Base-by-base conservation (phyloP, 2,113 vertebrate genomes). In the Orycteropus afer region DNA sequence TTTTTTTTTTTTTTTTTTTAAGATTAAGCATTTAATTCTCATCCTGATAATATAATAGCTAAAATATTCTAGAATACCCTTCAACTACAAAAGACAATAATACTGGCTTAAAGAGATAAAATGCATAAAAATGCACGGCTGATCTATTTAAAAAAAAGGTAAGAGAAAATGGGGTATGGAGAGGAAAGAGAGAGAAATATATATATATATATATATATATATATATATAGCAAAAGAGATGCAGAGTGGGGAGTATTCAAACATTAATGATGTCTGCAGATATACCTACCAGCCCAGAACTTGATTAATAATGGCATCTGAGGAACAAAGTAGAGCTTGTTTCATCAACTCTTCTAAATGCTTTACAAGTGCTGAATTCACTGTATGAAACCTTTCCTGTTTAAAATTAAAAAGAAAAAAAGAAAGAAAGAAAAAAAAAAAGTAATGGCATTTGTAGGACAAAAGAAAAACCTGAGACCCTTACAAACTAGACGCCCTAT, bases 1-100 rank as follows among this genome's bases (percentile, higher is more conserved):
- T n/a, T n/a, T 90, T 55, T 55, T 51, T 67, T 69, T 14, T 65
- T 85, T 95, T 71, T 20, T 69, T 86, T 96, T 87, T 69, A 22
- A 69, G 15, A 67, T 93, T 34, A 86, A 96, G 40, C 15, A 67
- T 71, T 47, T 77, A 47, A 65, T 45, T 79, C 18, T 90, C 32
- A 93, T 59, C 13, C 12, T 86, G 34, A 57, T 45, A 86, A 53
- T 51, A 78, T 37, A 73, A n/a, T 10, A 47, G 42, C 83, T 73
- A 73, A 84, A 37, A 37, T 73, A 55, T 61, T 80, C 23, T 79
- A 83, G 77, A 94, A 80, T 61, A 2, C 86, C 34, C 11, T 94
- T 29, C 29, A 79, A 73, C 29, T 67, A 49, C 22, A 84, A 95
- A 84, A 49, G 27, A 45, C 1, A 9, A n/a, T 51, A 79, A 0